phyloP scores from a whole-genome alignment of 2,797 vertebrate genomes.

The Lindbergichthys nudifrons region DNA sequence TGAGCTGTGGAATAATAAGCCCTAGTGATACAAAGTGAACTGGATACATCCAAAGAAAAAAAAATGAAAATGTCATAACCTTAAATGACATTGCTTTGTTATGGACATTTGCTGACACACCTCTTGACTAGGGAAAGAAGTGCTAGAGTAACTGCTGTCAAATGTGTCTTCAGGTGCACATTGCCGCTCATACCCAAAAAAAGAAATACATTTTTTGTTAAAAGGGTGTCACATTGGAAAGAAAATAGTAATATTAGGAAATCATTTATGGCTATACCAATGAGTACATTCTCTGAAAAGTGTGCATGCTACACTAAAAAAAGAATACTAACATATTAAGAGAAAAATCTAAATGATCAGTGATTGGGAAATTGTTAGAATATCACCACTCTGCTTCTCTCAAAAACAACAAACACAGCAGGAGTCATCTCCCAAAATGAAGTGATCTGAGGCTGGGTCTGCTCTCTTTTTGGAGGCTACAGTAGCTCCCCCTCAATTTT shows the following conservation, averaged over 20 bases:
- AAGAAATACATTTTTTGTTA: no score
- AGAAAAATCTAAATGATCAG: not conserved
- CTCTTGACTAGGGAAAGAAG: slow-evolving; percentile 24
- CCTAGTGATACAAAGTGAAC: slow-evolving; percentile 1
- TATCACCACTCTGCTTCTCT: not conserved
- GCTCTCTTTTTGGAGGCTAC: slow-evolving; percentile 31
- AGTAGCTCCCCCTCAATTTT: slow-evolving; percentile 22
- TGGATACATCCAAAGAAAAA: not conserved
- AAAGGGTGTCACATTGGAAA: no score
- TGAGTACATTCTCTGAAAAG: not conserved
- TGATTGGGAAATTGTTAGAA: not conserved
- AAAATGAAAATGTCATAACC: slow-evolving; percentile 6
- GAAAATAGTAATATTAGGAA: no score
- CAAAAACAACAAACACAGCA: slow-evolving; percentile 30
- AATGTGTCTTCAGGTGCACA: not conserved
- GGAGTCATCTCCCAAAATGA: slow-evolving; percentile 13
- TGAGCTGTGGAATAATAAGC: slow-evolving; percentile 20
- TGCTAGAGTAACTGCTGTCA: slow-evolving; percentile 3
- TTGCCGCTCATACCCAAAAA: no score
- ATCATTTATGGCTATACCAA: not conserved
- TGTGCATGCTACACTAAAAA: not conserved
- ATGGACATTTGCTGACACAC: slow-evolving; percentile 22
- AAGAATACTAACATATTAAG: not conserved
- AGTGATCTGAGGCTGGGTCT: slow-evolving; percentile 9
- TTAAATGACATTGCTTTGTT: slow-evolving; percentile 22